Base-by-base conservation (phyloP, 2,797 vertebrate genomes). In the Falco naumanni region DNA sequence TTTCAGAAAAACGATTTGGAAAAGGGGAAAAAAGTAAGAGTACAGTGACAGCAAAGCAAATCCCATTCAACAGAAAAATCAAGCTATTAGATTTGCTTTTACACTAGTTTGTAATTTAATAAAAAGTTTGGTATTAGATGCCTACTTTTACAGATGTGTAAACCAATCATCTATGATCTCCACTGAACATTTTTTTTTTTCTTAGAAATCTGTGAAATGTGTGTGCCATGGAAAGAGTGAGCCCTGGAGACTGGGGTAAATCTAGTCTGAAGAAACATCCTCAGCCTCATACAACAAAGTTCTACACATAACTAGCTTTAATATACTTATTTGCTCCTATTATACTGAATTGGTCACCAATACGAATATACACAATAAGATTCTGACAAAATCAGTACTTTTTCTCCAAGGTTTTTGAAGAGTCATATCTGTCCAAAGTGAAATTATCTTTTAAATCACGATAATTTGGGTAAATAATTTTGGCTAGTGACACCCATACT, bases 131-230 rank as follows among this genome's bases (percentile, higher is more conserved):
- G 0, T 6, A 17, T 69, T 69, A 65, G 50, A 41, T 68, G 8
- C 2, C 15, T 3, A 16, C 20, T 61, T 91, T 75, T 79, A 16
- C 4, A 50, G 16, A n/a, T 18, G 1, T 16, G 17, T 76, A 41
- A 53, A 60, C 8, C 9, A 25, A 8, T 53, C 14, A 24, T 33
- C 50, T 84, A 6, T 0, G 0, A 10, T 65, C n/a, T 74, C n/a
- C 53, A 71, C 39, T 53, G 39, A 54, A 28, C 4, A 14, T 2
- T 16, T 21, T 53, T 75, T 53, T n/a, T 37, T 53, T 75, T 53
- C n/a, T 13, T 43, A 75, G 71, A 64, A 78, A 53, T 41, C 2
- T 60, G 22, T 64, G 57, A 53, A 74, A 39, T 39, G 16, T 7
- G 16, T 59, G 12, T 82, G 13, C 37, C 2, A 8, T 75, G 16